These are phyloP conservation scores for Glaucomys volans DNA, from an alignment of 2,113 vertebrate genomes.

Conservation along the genomic window DNA sequence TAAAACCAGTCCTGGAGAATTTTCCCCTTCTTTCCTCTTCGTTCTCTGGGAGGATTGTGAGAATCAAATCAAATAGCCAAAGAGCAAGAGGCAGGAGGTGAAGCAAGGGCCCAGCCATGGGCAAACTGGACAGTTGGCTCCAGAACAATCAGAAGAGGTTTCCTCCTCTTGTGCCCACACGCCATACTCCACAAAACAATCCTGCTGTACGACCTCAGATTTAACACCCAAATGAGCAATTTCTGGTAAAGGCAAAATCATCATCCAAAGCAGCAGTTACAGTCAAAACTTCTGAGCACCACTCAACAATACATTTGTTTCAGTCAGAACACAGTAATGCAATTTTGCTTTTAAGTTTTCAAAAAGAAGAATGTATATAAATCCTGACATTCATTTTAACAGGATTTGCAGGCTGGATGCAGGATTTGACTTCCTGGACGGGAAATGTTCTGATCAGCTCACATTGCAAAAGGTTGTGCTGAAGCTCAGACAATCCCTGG, in stretches of 20 bases:
- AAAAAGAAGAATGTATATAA: background rate
- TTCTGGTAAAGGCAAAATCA: slow-evolving; percentile 42
- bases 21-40: background rate
- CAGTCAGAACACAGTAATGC: background rate
- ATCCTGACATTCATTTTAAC: background rate
- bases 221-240: background rate
- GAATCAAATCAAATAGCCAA: background rate
- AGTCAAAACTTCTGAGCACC: background rate
- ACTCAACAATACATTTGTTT: background rate
- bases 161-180: background rate
- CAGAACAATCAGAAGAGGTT: background rate
- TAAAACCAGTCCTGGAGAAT: background rate
- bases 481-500: background rate
- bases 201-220: background rate
- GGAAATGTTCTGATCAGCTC: slow-evolving; percentile 21
- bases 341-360: slow-evolving; percentile 44
- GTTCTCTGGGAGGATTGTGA: background rate
- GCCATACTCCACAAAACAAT: background rate
- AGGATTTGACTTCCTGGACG: background rate
- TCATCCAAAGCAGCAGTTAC: background rate
- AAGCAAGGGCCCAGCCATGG: background rate
- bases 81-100: background rate
- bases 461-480: background rate
- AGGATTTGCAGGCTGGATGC: background rate
- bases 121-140: background rate